These are phyloP conservation scores for Sclerurus mexicanus DNA, from an alignment of 2,113 vertebrate genomes.

Conservation along the genomic window DNA sequence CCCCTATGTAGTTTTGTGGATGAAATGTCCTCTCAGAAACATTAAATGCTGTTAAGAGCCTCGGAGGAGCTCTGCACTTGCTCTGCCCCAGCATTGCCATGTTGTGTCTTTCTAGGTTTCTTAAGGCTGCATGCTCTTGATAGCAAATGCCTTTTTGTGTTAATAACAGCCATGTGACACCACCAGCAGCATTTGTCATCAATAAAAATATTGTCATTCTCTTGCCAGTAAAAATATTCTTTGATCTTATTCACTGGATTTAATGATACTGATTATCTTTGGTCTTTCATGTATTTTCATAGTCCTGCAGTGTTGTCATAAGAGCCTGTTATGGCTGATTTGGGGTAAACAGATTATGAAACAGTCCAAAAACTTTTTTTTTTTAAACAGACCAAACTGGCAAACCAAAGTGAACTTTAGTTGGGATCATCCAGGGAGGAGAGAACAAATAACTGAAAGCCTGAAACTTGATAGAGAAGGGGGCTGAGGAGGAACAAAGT, in stretches of 20 bases:
- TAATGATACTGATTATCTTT: neutral
- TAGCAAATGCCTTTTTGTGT: neutral
- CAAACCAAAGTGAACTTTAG: neutral
- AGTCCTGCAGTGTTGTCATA: neutral
- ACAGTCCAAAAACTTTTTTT: neutral
- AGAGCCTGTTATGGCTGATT: neutral
- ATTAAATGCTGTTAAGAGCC: neutral
- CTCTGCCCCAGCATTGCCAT: rapidly evolving
- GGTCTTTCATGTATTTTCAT: neutral
- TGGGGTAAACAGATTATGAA: neutral
- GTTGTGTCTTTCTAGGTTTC: neutral
- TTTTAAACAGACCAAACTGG: neutral
- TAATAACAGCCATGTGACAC: neutral
- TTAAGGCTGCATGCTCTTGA: rapidly evolving
- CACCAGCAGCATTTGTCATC: neutral
- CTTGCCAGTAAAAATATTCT: neutral
- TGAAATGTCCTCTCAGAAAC: neutral
- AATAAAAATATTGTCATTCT: neutral
- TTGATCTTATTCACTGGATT: neutral
- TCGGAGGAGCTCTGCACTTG: rapidly evolving
- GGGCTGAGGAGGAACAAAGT: neutral
- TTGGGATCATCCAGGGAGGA: neutral
- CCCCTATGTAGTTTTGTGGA: neutral
- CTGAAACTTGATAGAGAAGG: neutral
- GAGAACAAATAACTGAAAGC: neutral